These are phyloP conservation scores for Cephus cinctus DNA, from an alignment of 1,140 invertebrate genomes.

Conservation along the genomic window DNA sequence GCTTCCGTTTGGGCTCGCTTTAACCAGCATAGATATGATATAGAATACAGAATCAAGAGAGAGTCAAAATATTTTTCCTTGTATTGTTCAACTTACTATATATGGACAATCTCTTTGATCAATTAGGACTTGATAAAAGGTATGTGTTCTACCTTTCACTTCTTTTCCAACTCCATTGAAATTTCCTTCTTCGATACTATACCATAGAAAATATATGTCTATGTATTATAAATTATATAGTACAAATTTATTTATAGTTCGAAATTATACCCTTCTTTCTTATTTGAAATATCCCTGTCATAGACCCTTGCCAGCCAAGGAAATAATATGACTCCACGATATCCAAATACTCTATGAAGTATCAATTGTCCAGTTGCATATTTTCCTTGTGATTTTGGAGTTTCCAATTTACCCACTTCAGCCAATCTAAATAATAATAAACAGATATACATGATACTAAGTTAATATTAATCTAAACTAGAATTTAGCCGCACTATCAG, in stretches of 20 bases:
- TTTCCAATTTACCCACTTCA: conserved; percentile 79
- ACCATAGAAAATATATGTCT: conserved; percentile 12
- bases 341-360: conserved; percentile 93
- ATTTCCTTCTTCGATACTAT: conserved; percentile 43
- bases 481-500: not conserved
- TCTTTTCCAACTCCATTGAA: conserved; percentile 73
- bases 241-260: conserved; percentile 8
- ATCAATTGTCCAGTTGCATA: conserved; percentile 96
- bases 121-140: conserved; percentile 97
- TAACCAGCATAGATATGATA: conserved; percentile 26
- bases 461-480: not conserved
- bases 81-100: conserved; percentile 70
- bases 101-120: conserved; percentile 94
- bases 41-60: conserved; percentile 6
- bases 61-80: not conserved
- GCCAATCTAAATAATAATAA: conserved; percentile 59
- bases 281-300: conserved; percentile 79
- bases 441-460: not conserved
- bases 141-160: conserved; percentile 86
- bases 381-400: conserved; percentile 82
- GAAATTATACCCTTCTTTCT: conserved; percentile 45
- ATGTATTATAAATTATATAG: conserved; percentile 14
- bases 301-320: conserved; percentile 94
- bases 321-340: conserved; percentile 92
- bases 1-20: conserved; percentile 94